phyloP scores from a whole-genome alignment of 2,113 vertebrate species.

The Pristiophorus japonicus region DNA sequence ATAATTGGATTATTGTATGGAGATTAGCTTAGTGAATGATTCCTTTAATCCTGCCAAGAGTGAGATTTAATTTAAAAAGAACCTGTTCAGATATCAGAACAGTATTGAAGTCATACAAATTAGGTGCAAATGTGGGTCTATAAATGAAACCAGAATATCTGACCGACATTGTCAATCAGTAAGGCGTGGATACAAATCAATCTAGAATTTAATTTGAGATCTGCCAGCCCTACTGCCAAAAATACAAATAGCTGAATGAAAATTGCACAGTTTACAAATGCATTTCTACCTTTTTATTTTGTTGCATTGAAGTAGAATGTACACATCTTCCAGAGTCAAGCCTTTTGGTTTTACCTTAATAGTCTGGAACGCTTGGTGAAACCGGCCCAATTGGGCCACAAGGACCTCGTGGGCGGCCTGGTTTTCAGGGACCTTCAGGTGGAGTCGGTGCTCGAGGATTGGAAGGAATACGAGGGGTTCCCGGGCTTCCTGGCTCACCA shows the following conservation, averaged over 20 bases:
- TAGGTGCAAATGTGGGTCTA: not conserved
- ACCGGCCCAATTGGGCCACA: slow-evolving; percentile 54
- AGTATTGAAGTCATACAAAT: not conserved
- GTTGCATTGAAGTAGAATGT: not conserved
- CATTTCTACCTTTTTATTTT: not conserved
- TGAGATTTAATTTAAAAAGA: too few relatives aligned
- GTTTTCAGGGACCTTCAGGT: slow-evolving; percentile 59
- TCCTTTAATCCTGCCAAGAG: not conserved
- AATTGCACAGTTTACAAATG: too few relatives aligned
- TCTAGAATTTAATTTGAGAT: not conserved
- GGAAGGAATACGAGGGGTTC: slow-evolving; percentile 58
- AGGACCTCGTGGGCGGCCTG: slow-evolving; percentile 59
- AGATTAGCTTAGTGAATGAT: not conserved
- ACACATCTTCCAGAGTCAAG: too few relatives aligned
- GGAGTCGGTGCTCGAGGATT: slow-evolving; percentile 59
- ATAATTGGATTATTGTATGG: not conserved
- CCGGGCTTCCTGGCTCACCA: slow-evolving; percentile 59
- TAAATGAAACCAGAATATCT: not conserved
- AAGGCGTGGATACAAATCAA: not conserved
- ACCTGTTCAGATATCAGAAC: not conserved
- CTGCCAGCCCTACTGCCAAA: too few relatives aligned
- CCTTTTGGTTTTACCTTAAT: too few relatives aligned
- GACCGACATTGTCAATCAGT: not conserved
- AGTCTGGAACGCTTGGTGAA: slow-evolving; percentile 60
- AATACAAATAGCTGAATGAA: too few relatives aligned